phyloP scores from a whole-genome alignment of 2,888 invertebrate genomes.

The Xestia sexstrigata region DNA sequence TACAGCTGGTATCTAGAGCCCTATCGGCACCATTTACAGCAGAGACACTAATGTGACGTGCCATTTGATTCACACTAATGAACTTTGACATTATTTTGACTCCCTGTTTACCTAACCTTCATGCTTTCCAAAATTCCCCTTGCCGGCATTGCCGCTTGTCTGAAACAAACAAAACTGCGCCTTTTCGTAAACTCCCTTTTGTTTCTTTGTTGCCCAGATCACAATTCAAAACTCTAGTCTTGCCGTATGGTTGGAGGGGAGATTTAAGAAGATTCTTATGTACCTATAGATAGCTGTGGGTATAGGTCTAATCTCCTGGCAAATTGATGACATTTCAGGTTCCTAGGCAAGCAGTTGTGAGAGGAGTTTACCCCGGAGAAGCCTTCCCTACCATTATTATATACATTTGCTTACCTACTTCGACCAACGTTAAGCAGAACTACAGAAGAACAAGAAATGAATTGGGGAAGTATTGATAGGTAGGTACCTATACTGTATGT shows the following conservation, averaged over 20 bases:
- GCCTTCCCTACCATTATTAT: background rate
- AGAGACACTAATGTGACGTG: background rate
- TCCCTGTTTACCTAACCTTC: background rate
- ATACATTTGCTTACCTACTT: background rate
- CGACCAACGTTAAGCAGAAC: background rate
- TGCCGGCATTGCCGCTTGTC: background rate
- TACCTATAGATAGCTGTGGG: too few relatives aligned
- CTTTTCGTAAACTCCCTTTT: slow-evolving; percentile 15
- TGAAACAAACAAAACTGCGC: background rate
- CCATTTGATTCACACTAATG: background rate
- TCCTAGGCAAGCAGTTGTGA: background rate
- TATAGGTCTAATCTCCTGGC: background rate
- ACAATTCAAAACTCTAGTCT: background rate
- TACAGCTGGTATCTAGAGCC: background rate
- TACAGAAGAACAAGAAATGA: background rate
- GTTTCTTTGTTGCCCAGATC: background rate
- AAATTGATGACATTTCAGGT: background rate
- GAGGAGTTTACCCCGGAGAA: background rate
- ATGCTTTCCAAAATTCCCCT: slow-evolving; percentile 1
- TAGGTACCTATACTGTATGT: background rate
- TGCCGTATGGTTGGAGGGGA: too few relatives aligned
- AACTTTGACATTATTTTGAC: background rate
- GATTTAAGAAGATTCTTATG: too few relatives aligned
- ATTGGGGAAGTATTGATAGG: background rate
- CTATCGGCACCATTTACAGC: background rate